Base-by-base conservation (phyloP, 2,113 vertebrate genomes). In the Rattus rattus region DNA sequence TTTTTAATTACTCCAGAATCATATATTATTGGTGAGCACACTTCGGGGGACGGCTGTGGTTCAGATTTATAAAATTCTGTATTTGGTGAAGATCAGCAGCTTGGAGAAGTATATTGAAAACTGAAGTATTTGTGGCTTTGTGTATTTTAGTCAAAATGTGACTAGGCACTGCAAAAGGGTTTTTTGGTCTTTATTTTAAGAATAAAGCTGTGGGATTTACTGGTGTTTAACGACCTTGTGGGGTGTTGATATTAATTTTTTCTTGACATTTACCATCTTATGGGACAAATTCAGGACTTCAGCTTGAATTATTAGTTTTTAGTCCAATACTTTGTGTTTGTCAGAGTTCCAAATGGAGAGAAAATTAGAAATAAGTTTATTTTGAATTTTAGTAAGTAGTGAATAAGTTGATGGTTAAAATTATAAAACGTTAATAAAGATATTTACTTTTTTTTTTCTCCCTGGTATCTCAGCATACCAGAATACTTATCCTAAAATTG, bases 1-100 rank as follows among this genome's bases (percentile, higher is more conserved):
- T 69, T 88, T 95, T 96, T 90, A 88, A 75, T 84, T 87, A 56
- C 59, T 97, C 81, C 95, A 75, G 39, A 88, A 56, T 73, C 14
- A 1, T 59, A 1, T 59, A 24, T 79, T 91, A 33, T 88, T 33
- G 67, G n/a, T 92, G 70, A 67, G 61, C n/a, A 69, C 56, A 90
- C 61, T 80, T 92, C 88, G 92, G 61, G 88, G 90, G 43, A 43
- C 43, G 72, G 79, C 61, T 0, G 0, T 54, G 59, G 80, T 94
- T 75, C 49, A 92, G 73, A 54, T 12, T 90, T 90, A 19, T 43
- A 77, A 84, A 80, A 47, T 88, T 79, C 10, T 96, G 22, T 92
- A n/a, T 90, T 84, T 96, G 90, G 59, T 52, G 39, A 88, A 91
- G 72, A 56, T 54, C 43, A 95, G 90, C 39, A 56, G 59, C 22